These are phyloP conservation scores for Marmota flaviventris DNA, from an alignment of 2,113 vertebrate species.

Conservation along the genomic window DNA sequence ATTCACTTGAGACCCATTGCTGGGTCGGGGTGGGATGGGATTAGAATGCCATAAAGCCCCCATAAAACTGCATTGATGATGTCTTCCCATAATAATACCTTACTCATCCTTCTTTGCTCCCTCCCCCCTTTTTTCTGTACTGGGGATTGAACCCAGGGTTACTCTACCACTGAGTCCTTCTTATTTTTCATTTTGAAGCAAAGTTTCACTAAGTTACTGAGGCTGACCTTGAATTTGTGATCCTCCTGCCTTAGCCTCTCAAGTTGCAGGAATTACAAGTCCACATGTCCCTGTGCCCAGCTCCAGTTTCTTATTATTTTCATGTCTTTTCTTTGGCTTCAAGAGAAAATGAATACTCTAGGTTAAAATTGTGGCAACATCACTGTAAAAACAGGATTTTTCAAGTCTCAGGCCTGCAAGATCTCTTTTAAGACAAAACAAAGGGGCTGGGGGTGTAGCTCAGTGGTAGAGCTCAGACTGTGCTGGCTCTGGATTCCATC, in stretches of 20 bases:
- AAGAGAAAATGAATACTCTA: slow-evolving; percentile 36
- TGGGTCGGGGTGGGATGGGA: not conserved
- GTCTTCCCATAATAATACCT: not conserved
- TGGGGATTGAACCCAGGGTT: too few species aligned
- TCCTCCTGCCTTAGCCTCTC: too few species aligned
- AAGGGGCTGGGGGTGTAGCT: not conserved
- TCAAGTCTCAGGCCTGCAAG: not conserved
- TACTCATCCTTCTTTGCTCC: slow-evolving; percentile 21
- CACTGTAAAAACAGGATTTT: not conserved
- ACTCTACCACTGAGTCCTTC: too few species aligned
- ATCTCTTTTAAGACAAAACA: slow-evolving; percentile 47
- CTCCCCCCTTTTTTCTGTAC: too few species aligned
- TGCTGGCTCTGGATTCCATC: not conserved
- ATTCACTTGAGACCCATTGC: slow-evolving; percentile 21
- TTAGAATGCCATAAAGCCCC: not conserved
- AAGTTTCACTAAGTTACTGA: too few species aligned
- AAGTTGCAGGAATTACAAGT: too few species aligned
- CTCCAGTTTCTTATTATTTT: slow-evolving; percentile 36
- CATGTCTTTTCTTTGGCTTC: not conserved
- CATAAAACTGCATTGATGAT: slow-evolving; percentile 6
- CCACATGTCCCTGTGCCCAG: too few species aligned
- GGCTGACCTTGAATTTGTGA: too few species aligned
- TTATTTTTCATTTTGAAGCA: too few species aligned
- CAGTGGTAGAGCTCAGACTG: not conserved
- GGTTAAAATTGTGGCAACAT: slow-evolving; percentile 30